Percentiles rank a stretch among this genome's conserved stretches.
Evolutionary conservation across 30 jellyfish, hydroid and myxozoan species (phyloP).

Genomic region (Cassiopea andromeda): DNA sequence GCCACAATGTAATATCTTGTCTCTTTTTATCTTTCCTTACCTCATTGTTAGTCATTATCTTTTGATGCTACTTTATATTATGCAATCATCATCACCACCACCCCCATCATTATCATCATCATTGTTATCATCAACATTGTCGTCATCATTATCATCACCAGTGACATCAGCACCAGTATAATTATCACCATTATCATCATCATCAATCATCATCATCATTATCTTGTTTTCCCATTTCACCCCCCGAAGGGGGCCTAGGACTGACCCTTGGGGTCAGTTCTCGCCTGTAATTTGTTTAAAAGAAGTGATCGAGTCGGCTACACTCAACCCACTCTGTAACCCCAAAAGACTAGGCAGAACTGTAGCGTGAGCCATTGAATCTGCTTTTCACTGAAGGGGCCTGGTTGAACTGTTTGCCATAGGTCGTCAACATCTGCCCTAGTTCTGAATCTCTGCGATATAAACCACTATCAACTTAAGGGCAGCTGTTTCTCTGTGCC

Average conservation of each 20-base stretch:
- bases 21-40: not conserved
- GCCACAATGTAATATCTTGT: constrained; percentile 66
- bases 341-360: not conserved
- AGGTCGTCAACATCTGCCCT: not conserved
- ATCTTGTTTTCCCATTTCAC: not conserved
- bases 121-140: not conserved
- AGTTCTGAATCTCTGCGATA: rapidly evolving
- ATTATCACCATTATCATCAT: not conserved
- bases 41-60: not conserved
- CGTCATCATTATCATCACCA: not conserved
- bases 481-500: not conserved
- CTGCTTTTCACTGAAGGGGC: not conserved
- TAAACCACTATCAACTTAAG: not conserved
- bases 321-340: not conserved
- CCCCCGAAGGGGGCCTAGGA: not conserved
- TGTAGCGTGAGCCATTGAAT: not conserved
- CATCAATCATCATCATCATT: not conserved
- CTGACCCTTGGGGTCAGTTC: not conserved
- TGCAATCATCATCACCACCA: no score
- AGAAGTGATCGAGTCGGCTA: not conserved
- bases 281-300: not conserved
- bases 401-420: not conserved
- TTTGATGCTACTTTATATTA: not conserved
- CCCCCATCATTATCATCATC: no score
- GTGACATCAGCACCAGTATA: no score